A percentile compares a stretch with the other conserved stretches of the same genome.
phyloP scores from a whole-genome alignment of 2,888 invertebrate genomes.

The Spicauda simplicius region DNA sequence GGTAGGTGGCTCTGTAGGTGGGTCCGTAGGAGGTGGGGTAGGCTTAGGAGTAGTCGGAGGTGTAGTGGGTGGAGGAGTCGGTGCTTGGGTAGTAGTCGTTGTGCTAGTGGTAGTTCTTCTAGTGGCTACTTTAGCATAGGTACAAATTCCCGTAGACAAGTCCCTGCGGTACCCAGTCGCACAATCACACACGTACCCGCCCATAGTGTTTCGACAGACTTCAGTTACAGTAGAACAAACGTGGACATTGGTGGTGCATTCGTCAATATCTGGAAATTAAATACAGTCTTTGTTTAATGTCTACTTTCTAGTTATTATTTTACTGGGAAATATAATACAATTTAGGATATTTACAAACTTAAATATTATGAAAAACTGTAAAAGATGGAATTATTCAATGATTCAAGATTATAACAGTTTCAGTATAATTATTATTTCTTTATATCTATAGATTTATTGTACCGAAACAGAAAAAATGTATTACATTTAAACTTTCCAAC shows the following conservation, averaged over 20 bases:
- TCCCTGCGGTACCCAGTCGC: constrained; percentile 91
- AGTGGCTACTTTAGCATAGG: constrained; percentile 36
- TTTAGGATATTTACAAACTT: no score
- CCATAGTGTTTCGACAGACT: constrained; percentile 93
- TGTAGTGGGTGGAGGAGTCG: constrained; percentile 29
- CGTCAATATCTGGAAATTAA: constrained; percentile 88
- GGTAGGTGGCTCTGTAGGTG: constrained; percentile 37
- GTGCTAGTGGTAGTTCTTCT: constrained; percentile 17
- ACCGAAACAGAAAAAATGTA: no score
- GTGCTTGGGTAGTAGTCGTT: constrained; percentile 3
- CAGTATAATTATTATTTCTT: no score
- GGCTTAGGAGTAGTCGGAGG: no score
- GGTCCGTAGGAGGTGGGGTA: constrained; percentile 22
- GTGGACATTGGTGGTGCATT: constrained; percentile 87
- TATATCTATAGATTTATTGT: no score
- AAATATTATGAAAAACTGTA: no score
- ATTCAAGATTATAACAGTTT: no score
- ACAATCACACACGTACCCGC: constrained; percentile 93
- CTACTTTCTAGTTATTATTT: no score
- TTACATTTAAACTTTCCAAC: no score
- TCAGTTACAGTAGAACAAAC: constrained; percentile 84
- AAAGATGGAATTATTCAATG: no score
- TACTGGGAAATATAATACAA: no score
- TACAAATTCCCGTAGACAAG: constrained; percentile 65
- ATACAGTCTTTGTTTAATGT: neutral